Percentiles rank a stretch among this genome's conserved stretches.
Evolutionary conservation across 2,113 vertebrate species (phyloP).

Genomic region (Gallinago paraguaiae): DNA sequence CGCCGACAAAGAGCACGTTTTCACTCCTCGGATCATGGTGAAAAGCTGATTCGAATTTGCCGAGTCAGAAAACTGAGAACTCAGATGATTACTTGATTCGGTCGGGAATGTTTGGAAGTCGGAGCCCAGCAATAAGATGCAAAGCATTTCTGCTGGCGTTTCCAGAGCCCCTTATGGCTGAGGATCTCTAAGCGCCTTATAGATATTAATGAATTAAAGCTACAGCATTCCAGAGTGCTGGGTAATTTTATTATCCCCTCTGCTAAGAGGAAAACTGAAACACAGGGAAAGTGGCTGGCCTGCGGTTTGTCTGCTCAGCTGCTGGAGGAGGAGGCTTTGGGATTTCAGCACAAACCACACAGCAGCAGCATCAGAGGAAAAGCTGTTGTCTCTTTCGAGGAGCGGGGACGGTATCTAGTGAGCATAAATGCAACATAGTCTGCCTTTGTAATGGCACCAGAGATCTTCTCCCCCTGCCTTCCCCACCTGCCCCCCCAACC

Average conservation of each 20-base stretch:
- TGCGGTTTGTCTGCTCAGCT: conserved; percentile 20
- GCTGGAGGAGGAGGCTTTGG: background rate
- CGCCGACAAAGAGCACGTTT: background rate
- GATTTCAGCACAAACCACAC: background rate
- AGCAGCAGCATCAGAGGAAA: background rate
- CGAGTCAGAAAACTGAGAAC: background rate
- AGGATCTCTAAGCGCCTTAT: conserved; percentile 28
- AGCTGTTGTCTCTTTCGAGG: background rate
- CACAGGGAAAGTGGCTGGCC: background rate
- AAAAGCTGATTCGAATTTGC: background rate
- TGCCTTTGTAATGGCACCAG: background rate
- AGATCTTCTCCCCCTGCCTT: background rate
- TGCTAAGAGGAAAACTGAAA: conserved; percentile 6
- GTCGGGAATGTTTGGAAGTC: background rate
- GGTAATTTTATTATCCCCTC: conserved; percentile 42
- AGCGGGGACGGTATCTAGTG: background rate
- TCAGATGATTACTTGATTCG: background rate
- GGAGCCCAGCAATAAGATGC: background rate
- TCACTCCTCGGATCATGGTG: background rate
- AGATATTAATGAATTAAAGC: conserved; percentile 47
- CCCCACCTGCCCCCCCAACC: too few relatives aligned
- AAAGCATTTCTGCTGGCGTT: background rate
- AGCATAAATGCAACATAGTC: background rate
- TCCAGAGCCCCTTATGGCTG: background rate
- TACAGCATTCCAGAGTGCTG: conserved; percentile 1